phyloP scores from a whole-genome alignment of 2,888 invertebrate genomes.

The Cheilosia vulpina region DNA sequence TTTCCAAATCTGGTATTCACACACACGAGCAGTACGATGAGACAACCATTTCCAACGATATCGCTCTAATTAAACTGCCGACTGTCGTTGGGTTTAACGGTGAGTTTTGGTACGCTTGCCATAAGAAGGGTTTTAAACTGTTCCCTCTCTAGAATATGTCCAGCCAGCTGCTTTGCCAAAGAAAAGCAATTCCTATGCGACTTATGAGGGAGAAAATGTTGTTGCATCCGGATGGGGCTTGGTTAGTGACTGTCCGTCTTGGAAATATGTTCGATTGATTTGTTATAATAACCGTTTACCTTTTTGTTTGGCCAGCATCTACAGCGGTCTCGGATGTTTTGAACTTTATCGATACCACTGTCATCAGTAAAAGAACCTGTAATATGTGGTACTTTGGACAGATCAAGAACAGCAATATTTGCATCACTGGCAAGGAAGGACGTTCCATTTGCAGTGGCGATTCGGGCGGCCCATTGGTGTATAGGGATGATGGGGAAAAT shows the following conservation, averaged over 20 bases:
- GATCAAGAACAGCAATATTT: conserved; percentile 78
- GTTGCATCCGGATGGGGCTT: conserved; percentile 81
- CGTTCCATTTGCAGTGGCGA: conserved; percentile 81
- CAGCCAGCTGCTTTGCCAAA: conserved; percentile 78
- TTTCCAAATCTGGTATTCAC: conserved; percentile 69
- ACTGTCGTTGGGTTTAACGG: conserved; percentile 80
- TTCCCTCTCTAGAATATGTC: conserved; percentile 57
- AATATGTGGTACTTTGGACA: conserved; percentile 74
- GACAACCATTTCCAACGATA: conserved; percentile 76
- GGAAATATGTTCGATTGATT: too few relatives aligned
- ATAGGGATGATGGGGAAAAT: conserved; percentile 72
- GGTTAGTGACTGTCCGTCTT: conserved; percentile 77
- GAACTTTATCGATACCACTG: conserved; percentile 77
- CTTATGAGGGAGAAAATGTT: conserved; percentile 76
- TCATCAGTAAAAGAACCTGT: conserved; percentile 76
- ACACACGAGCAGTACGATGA: conserved; percentile 76
- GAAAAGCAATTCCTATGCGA: conserved; percentile 64
- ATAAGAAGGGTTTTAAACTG: background rate
- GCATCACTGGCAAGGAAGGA: conserved; percentile 81
- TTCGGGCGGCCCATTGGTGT: conserved; percentile 81
- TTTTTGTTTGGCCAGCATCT: conserved; percentile 20
- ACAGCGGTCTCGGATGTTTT: conserved; percentile 75
- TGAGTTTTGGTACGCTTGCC: conserved; percentile 68
- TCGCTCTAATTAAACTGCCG: conserved; percentile 78
- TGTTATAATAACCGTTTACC: too few relatives aligned